phyloP scores from a whole-genome alignment of 2,797 vertebrate genomes.

The Sorex maritimensis region DNA sequence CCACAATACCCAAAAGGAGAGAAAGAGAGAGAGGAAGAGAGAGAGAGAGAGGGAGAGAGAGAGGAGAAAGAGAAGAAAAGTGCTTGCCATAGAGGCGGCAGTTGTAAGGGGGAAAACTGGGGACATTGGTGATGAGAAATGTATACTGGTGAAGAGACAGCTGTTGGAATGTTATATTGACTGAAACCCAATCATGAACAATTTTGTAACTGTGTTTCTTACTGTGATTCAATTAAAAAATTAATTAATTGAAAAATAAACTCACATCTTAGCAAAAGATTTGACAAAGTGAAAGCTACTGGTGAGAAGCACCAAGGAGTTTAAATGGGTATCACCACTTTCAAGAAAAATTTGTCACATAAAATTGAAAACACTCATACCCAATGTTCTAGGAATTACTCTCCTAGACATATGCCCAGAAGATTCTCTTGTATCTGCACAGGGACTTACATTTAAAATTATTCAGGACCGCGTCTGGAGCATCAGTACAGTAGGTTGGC shows the following conservation, averaged over 20 bases:
- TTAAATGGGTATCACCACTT: neutral
- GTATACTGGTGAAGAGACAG: too few species aligned
- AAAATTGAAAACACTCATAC: slow-evolving; percentile 20
- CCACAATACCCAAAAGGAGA: too few species aligned
- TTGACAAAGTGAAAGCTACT: neutral
- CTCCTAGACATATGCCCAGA: neutral
- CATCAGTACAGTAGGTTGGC: too few species aligned
- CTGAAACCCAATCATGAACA: too few species aligned
- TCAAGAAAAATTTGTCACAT: neutral
- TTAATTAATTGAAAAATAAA: neutral
- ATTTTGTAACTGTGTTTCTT: too few species aligned
- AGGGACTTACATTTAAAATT: neutral
- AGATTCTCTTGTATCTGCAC: neutral
- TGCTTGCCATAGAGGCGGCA: neutral
- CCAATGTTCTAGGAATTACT: neutral
- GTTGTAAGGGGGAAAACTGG: too few species aligned
- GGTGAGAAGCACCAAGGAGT: neutral
- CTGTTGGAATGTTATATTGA: too few species aligned
- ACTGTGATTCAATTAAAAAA: too few species aligned
- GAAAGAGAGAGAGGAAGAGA: too few species aligned
- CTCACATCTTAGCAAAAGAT: neutral
- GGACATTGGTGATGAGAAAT: too few species aligned
- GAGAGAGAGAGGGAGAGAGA: too few species aligned
- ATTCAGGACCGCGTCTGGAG: neutral
- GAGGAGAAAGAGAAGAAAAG: neutral